Evolutionary conservation across 2,113 vertebrate genomes (phyloP).

Genomic region (Pseudorectes ferrugineus): DNA sequence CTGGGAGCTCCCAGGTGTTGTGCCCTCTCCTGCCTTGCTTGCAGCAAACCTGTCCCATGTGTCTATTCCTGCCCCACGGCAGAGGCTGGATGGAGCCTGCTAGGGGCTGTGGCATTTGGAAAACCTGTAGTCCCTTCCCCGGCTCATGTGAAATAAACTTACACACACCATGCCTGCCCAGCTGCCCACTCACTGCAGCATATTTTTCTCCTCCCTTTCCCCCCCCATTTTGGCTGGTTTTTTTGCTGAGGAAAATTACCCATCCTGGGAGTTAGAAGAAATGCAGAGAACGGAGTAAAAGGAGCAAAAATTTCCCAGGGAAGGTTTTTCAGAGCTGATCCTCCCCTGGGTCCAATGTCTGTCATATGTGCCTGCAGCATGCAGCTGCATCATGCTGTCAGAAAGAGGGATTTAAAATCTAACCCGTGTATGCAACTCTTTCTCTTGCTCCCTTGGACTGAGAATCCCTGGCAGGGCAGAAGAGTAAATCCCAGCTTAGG

Average conservation of each 20-base stretch:
- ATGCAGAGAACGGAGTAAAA: not conserved
- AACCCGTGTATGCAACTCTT: not conserved
- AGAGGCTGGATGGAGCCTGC: not conserved
- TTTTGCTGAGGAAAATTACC: conserved; percentile 7
- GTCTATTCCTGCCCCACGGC: accelerated
- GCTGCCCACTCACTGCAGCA: not conserved
- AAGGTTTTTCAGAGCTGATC: not conserved
- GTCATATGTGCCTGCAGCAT: not conserved
- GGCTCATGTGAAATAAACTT: not conserved
- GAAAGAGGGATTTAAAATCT: conserved; percentile 26
- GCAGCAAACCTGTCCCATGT: not conserved
- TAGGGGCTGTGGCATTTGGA: accelerated
- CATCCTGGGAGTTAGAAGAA: not conserved
- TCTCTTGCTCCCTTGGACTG: not conserved
- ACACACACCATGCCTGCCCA: accelerated
- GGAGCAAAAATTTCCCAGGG: not conserved
- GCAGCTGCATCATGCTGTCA: not conserved
- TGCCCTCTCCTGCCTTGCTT: not conserved
- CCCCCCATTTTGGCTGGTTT: not conserved
- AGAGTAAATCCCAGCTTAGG: not conserved
- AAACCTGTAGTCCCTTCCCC: not conserved
- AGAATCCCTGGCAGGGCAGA: not conserved
- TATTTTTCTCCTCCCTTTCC: not conserved
- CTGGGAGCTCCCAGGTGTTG: not conserved
- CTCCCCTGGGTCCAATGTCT: conserved; percentile 9